These are phyloP conservation scores for Heliothis peltigera DNA, from an alignment of 2,888 invertebrate genomes.

Conservation along the genomic window DNA sequence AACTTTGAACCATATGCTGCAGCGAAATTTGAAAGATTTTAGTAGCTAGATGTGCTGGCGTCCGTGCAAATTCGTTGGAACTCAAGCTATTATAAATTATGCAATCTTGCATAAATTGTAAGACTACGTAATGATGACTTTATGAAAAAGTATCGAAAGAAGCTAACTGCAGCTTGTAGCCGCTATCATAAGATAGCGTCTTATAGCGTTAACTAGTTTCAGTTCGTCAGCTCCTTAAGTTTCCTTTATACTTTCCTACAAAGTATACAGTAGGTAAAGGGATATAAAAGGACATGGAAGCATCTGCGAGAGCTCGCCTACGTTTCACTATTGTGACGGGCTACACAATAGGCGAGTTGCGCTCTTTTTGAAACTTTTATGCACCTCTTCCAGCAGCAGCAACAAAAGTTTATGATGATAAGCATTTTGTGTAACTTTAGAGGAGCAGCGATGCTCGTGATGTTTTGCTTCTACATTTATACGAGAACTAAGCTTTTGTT, in stretches of 20 bases:
- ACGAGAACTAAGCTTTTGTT: neutral
- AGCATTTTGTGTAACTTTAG: slow-evolving; percentile 34
- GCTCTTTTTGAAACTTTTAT: slow-evolving; percentile 49
- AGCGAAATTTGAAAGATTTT: too few species aligned
- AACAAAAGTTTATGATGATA: slow-evolving; percentile 23
- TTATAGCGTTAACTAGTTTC: too few species aligned
- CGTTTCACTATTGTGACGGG: slow-evolving; percentile 36
- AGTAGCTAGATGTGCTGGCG: too few species aligned
- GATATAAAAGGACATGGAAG: slow-evolving; percentile 25
- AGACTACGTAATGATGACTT: too few species aligned
- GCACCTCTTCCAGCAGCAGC: slow-evolving; percentile 15
- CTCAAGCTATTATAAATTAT: too few species aligned
- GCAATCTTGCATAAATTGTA: too few species aligned
- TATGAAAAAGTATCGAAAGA: too few species aligned
- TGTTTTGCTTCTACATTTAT: slow-evolving; percentile 3
- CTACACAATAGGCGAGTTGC: slow-evolving; percentile 41
- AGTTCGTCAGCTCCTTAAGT: slow-evolving; percentile 16
- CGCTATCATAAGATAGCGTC: too few species aligned
- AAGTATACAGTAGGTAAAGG: slow-evolving; percentile 19
- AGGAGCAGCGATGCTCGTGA: neutral
- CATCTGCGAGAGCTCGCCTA: slow-evolving; percentile 22
- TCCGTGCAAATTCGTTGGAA: too few species aligned
- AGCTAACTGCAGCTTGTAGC: too few species aligned
- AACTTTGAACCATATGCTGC: too few species aligned
- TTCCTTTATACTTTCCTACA: neutral